Percentiles rank a stretch among this genome's conserved stretches.
phyloP scores from a whole-genome alignment of 2,888 invertebrate genomes.

The Synanthedon tipuliformis region DNA sequence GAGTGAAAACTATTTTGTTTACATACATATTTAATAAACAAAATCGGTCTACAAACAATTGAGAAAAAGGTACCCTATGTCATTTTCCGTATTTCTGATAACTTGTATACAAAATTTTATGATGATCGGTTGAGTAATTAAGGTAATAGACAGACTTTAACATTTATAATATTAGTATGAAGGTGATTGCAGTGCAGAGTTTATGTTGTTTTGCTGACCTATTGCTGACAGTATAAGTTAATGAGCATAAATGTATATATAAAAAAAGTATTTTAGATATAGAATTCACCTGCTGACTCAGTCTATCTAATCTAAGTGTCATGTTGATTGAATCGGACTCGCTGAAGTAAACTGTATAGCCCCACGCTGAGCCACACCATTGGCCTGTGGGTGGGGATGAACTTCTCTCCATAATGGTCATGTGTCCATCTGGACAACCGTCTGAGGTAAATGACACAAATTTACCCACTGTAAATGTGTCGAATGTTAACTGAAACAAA shows the following conservation, averaged over 20 bases:
- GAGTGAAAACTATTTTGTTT: no score
- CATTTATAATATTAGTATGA: no score
- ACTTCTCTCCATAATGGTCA: slow-evolving; percentile 80
- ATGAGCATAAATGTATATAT: neutral
- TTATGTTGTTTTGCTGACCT: no score
- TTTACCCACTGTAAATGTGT: slow-evolving; percentile 85
- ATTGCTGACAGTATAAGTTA: neutral
- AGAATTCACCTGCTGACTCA: slow-evolving; percentile 77
- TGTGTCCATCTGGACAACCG: slow-evolving; percentile 85
- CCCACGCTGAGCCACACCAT: slow-evolving; percentile 88
- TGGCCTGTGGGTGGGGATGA: slow-evolving; percentile 79
- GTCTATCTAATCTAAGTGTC: slow-evolving; percentile 75
- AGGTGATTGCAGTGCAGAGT: no score
- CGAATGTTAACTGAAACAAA: slow-evolving; percentile 81
- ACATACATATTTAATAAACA: no score
- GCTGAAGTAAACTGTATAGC: slow-evolving; percentile 87
- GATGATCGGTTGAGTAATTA: no score
- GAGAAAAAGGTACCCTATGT: no score
- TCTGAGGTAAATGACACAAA: slow-evolving; percentile 82
- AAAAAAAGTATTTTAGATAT: neutral
- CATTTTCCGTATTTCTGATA: no score
- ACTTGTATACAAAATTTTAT: no score
- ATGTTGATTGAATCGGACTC: slow-evolving; percentile 84
- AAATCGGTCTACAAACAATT: no score
- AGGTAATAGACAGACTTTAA: no score